Conservation (phyloP, 1,140 invertebrate species). For the Anoplolepis gracilipes region DNA sequence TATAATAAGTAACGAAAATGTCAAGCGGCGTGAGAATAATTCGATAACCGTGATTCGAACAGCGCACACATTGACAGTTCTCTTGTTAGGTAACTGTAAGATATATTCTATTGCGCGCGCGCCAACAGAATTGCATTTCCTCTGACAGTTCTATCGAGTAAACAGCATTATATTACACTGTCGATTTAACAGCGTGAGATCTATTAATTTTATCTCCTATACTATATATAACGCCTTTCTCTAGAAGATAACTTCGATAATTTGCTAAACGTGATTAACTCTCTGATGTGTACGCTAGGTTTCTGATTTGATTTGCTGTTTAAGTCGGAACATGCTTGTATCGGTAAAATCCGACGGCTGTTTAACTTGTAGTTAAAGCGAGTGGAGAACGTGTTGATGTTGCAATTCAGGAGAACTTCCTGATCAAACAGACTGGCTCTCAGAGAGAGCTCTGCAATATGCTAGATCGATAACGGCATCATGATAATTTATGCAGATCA, state of each 20-base stretch:
- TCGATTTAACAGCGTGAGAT: not conserved
- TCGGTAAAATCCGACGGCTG: constrained; percentile 17
- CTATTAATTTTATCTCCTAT: not conserved
- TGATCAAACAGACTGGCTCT: constrained; percentile 32
- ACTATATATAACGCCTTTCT: not conserved
- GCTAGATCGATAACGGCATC: constrained; percentile 48
- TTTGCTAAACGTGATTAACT: not conserved
- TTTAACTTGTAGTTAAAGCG: constrained; percentile 27
- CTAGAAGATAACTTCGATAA: not conserved
- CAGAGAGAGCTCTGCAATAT: no score
- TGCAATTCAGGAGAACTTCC: constrained; percentile 38
- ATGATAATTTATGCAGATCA: constrained; percentile 45
- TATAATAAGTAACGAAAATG: constrained; percentile 38
- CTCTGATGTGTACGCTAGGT: not conserved
- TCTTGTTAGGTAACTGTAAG: not conserved
- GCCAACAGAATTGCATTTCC: not conserved
- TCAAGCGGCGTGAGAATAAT: constrained; percentile 26
- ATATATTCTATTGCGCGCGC: not conserved
- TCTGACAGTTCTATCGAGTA: not conserved
- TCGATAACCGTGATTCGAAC: constrained; percentile 24
- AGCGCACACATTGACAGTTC: not conserved
- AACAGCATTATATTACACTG: not conserved
- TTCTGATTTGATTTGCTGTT: not conserved
- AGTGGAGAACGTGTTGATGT: not conserved
- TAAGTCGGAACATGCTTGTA: constrained; percentile 9